Base-by-base conservation (phyloP, 2,113 vertebrate genomes). In the Bambusicola thoracicus region DNA sequence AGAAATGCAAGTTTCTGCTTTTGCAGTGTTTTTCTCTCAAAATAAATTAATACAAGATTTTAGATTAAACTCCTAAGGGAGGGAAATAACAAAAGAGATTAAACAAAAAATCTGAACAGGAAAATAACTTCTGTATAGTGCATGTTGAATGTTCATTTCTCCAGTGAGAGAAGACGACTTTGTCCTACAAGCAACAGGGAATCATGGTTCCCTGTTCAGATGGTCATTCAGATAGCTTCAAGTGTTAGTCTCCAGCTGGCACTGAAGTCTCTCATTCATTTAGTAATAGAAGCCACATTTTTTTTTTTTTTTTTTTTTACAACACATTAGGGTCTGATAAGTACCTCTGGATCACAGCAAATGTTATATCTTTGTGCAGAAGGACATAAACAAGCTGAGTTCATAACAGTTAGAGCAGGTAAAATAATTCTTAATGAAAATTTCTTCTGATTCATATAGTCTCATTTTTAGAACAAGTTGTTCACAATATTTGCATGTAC, bases 1-100 rank as follows among this genome's bases (percentile, higher is more conserved):
- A 53, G 32, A 24, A 92, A 56, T 49, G 6, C 22, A 25, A 66
- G 81, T 61, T 56, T 91, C 24, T 89, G 36, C 55, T 87, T 88
- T 90, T 69, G 36, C 29, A 55, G 51, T 11, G 11, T 92, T 96
- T 89, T 76, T 81, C 53, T 82, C n/a, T 78, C 55, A 58, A 56
- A 84, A 91, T 30, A 80, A 81, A 89, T 92, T 93, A 92, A 85
- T 91, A 81, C 17, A 40, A 95, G 62, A 84, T 16, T 93, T 95
- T 94, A 88, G 22, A 84, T 40, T 81, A 67, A 93, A 90, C 84
- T 79, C 84, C 27, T 89, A 86, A 79, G 30, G 85, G 10, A 81
- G 2, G 34, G 44, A 85, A 89, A 90, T 90, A 73, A 53, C 81
- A 91, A 70, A 49, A 25, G 48, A 83, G 82, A 85, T 87, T 36